These are phyloP conservation scores for Peromyscus leucopus DNA, from an alignment of 2,113 vertebrate species.

Conservation along the genomic window DNA sequence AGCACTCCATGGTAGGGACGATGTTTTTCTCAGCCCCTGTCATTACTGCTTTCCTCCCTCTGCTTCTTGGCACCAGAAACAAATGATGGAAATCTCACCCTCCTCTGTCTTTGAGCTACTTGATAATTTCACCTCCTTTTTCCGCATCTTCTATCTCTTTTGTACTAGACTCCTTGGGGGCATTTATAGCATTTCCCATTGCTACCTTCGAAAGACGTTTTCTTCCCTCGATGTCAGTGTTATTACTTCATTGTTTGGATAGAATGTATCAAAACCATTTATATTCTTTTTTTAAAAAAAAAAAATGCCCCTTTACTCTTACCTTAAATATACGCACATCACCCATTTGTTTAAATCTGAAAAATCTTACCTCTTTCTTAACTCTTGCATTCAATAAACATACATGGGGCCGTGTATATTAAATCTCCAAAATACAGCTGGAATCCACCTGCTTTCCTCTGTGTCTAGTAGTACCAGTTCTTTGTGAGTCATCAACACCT, in stretches of 20 bases:
- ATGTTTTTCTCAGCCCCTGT: neutral
- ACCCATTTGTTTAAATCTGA: neutral
- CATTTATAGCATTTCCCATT: neutral
- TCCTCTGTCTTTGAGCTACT: neutral
- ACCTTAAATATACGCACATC: neutral
- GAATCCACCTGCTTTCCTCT: neutral
- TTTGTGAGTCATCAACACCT: neutral
- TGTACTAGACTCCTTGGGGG: neutral
- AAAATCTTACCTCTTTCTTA: neutral
- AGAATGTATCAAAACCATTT: neutral
- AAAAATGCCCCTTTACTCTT: constrained; percentile 40
- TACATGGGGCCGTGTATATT: neutral
- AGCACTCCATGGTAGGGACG: neutral
- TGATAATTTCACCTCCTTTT: neutral
- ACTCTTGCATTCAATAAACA: neutral
- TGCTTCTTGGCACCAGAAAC: neutral
- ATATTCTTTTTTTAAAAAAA: constrained; percentile 23
- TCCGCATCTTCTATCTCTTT: neutral
- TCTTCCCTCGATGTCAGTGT: neutral
- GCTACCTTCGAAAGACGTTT: neutral
- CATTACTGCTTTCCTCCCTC: neutral
- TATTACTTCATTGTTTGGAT: neutral
- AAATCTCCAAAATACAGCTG: neutral
- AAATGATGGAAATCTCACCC: neutral
- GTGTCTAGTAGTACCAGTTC: neutral